Evolutionary conservation across 1,140 invertebrate genomes (phyloP).

Genomic region (Bombus huntii): DNA sequence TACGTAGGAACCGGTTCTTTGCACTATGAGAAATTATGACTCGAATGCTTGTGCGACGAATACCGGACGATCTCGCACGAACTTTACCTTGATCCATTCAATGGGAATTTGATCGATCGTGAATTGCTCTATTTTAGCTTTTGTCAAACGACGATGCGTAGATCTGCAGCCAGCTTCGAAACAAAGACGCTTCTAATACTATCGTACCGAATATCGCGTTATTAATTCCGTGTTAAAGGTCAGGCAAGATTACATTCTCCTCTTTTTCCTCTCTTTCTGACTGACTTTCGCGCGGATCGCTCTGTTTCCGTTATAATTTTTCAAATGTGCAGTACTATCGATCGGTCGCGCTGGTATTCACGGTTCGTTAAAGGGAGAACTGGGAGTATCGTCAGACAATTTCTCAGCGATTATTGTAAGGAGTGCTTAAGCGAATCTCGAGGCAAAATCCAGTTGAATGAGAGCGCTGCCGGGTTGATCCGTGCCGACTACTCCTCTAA

Average conservation of each 20-base stretch:
- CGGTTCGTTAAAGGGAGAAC: background rate
- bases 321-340: background rate
- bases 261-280: too few species aligned
- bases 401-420: constrained; percentile 43
- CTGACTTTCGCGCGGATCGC: background rate
- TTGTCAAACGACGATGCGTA: too few species aligned
- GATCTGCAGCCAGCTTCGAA: background rate
- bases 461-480: constrained; percentile 31
- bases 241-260: background rate
- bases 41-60: constrained; percentile 17
- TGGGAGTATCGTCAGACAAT: constrained; percentile 29
- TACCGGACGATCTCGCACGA: background rate
- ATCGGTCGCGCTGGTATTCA: background rate
- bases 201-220: background rate
- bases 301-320: background rate
- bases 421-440: constrained; percentile 25
- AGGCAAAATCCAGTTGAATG: constrained; percentile 51
- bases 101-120: background rate
- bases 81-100: background rate
- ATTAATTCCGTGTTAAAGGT: background rate
- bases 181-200: background rate
- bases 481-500: constrained; percentile 37
- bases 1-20: constrained; percentile 37
- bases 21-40: constrained; percentile 24
- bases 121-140: background rate